Evolutionary conservation across 2,888 invertebrate genomes (phyloP), one percentile per base, ranked within the genome.

Genomic region (Ephialtes manifestator): DNA sequence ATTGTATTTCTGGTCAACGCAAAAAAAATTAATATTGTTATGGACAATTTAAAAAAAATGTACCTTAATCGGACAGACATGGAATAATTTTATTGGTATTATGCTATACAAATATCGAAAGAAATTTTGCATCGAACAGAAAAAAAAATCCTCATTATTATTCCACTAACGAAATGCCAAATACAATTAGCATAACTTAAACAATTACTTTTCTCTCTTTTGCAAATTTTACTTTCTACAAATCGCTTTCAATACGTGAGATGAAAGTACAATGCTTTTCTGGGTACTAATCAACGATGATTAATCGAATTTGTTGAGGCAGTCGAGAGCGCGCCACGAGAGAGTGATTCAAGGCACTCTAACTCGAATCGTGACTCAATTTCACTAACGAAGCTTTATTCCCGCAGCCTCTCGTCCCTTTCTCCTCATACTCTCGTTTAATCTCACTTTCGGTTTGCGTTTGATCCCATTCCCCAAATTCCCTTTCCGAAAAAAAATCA

Each of bases 301-400:
- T 84, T 81, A 81, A 84, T 84, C 77, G 70, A 78, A 84, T 81
- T 53, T 78, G 60, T 51, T 39, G 72, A 60, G 63, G 72, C 48
- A 60, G 43, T 31, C 63, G 39, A 13, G 71, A 77, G 51, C 24
- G 63, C 31, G 67, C 3, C 31, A 68, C 5, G 72, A 15, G 53
- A 13, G 48, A 51, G 53, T 81, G 68, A 78, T 84, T 81, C 72
- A 67, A 76, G 71, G 18, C 76, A 51, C 79, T 58, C 71, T 46
- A 74, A 81, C 74, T 77, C 81, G 70, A 84, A 84, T 84, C 77
- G 81, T 81, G 72, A 81, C 81, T 81, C 84, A 84, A 84, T 84
- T 84, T 43, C 68, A 46, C 84, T 84, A 84, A 84, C 81, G 84
- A 84, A 84, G 84, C 81, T 84, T 84, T 81, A 84, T 81, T 78